Conservation (phyloP, 2,888 invertebrate species). For the Hedya salicella region DNA sequence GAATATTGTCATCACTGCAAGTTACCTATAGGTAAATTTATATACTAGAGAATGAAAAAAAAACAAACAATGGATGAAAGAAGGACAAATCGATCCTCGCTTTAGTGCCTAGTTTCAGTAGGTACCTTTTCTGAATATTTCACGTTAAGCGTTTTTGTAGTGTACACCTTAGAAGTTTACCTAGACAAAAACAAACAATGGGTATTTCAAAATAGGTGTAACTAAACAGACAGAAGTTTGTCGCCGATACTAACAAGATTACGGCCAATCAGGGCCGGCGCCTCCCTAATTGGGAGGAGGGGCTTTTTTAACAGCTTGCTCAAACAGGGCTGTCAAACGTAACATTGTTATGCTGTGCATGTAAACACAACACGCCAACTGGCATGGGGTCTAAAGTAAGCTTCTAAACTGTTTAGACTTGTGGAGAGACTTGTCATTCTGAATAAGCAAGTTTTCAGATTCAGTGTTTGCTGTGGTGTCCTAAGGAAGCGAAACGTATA, state of each 20-base stretch:
- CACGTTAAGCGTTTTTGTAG: no score
- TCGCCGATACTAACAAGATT: constrained; percentile 82
- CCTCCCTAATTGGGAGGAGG: constrained; percentile 83
- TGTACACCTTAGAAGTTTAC: no score
- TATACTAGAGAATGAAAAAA: no score
- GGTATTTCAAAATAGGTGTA: constrained; percentile 12
- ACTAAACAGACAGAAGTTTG: constrained; percentile 56
- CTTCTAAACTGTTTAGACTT: background rate
- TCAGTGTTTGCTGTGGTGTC: no score
- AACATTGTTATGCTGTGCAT: constrained; percentile 37
- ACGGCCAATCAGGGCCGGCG: constrained; percentile 82
- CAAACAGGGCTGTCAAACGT: constrained; percentile 61
- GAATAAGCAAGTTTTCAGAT: no score
- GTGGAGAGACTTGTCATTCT: background rate
- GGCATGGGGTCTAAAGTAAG: background rate
- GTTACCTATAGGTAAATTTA: no score
- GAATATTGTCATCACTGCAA: no score
- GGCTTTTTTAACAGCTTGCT: constrained; percentile 80
- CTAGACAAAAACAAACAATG: background rate
- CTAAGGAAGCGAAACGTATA: no score
- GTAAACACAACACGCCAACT: constrained; percentile 38
- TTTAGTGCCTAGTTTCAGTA: no score
- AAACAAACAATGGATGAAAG: no score
- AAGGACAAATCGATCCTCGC: no score
- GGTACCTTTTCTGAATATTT: no score